Evolutionary conservation across 2,113 vertebrate genomes (phyloP), one percentile per base, ranked within the genome.

Genomic region (Pachyramphus minor): DNA sequence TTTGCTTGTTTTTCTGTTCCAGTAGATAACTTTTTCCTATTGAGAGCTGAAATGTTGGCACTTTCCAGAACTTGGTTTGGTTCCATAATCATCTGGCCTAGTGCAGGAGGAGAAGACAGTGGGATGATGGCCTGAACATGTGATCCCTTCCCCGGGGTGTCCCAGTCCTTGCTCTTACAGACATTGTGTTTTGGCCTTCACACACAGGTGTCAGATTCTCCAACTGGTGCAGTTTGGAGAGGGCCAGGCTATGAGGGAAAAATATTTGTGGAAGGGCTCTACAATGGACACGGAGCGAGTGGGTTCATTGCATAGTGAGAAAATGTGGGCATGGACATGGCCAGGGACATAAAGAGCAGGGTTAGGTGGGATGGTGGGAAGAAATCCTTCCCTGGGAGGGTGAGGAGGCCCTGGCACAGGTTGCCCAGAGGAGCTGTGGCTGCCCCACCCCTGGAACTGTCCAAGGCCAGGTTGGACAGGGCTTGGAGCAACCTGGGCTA

Each of bases 1-100:
- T 42, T 77, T 3, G 53, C 15, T 86, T 89, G 72, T 42, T 94
- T 96, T 94, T 88, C 63, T 93, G 2, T 84, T 64, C 68, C 84
- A 58, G 52, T 13, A 81, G 85, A 86, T 93, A 90, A 95, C 44
- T 88, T 85, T 82, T 93, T 95, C 85, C 89, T 83, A 49, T 53
- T 73, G 75, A 82, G 77, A 88, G 60, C 52, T 60, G 47, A 42
- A 92, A 44, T 60, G 83, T 25, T 53, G 83, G 52, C 55, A 41
- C 78, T 95, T 96, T 87, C 44, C 76, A 84, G 83, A 64, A 10
- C 64, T 74, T 45, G 35, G 9, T 69, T 90, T 18, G 23, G 24
- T 90, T 76, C 77, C 83, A 60, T 15, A 56, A 78, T 72, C 4
- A 1, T 73, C 50, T 42, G 72, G 59, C 55, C 6, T 5, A 47